Conservation (phyloP, 1,140 invertebrate genomes). For the Andrena cerasifolii region DNA sequence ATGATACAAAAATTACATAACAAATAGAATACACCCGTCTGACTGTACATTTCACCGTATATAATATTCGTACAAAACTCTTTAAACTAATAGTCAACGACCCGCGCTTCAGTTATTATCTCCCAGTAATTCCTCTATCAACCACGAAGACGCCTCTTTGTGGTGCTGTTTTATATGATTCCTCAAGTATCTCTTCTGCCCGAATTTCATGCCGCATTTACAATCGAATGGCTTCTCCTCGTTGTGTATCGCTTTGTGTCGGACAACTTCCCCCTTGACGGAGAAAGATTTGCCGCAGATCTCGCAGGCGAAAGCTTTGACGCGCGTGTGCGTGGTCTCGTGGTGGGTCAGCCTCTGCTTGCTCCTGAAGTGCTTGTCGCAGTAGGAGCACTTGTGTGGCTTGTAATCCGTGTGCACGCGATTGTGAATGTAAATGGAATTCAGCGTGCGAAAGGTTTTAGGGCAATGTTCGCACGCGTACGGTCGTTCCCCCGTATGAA, state of each 20-base stretch:
- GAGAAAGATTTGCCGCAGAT: slow-evolving; percentile 83
- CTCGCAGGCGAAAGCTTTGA: slow-evolving; percentile 81
- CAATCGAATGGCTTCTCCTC: slow-evolving; percentile 83
- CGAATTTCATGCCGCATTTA: slow-evolving; percentile 83
- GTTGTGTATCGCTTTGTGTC: slow-evolving; percentile 82
- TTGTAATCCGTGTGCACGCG: slow-evolving; percentile 82
- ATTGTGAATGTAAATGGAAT: slow-evolving; percentile 83
- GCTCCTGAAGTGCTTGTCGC: slow-evolving; percentile 81
- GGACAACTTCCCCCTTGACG: slow-evolving; percentile 81
- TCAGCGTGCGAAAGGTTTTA: slow-evolving; percentile 82
- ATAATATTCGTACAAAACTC: slow-evolving; percentile 1
- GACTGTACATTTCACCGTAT: slow-evolving; percentile 3
- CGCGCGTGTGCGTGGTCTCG: slow-evolving; percentile 80
- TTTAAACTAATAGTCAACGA: neutral
- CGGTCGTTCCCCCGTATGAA: slow-evolving; percentile 85
- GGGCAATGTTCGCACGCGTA: slow-evolving; percentile 86
- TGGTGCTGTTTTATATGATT: slow-evolving; percentile 74
- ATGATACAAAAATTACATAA: slow-evolving; percentile 26
- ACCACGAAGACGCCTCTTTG: slow-evolving; percentile 26
- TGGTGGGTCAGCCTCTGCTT: slow-evolving; percentile 81
- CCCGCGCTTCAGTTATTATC: neutral
- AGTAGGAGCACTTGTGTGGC: slow-evolving; percentile 79
- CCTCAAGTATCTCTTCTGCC: slow-evolving; percentile 83
- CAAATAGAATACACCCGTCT: slow-evolving; percentile 25
- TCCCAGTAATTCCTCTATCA: slow-evolving; percentile 13